Base-by-base conservation (phyloP, 2,888 invertebrate genomes). In the Melanargia galathea region DNA sequence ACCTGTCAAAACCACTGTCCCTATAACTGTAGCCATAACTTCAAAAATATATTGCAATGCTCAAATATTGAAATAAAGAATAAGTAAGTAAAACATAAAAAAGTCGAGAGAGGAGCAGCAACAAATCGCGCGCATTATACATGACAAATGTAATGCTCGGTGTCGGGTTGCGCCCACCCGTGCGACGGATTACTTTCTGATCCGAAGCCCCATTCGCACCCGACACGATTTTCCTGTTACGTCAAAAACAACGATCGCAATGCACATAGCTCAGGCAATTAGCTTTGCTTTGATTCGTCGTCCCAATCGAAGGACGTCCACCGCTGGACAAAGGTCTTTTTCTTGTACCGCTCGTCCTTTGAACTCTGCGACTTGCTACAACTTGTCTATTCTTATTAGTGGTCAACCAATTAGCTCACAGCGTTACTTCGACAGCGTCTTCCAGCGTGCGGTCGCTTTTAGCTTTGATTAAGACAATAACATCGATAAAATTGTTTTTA, bases 121-220 rank as follows among this genome's bases (percentile, higher is more conserved):
- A 90, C 90, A 91, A 91, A 91, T 91, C 90, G 90, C 89, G 83
- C 83, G 90, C 88, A 90, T 91, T 90, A 89, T 87, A 87, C 88
- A 90, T 90, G 91, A 91, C 91, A 91, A 91, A 91, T 90, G 90
- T 89, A 86, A 87, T 84, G 84, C 79, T 81, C 83, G 86, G 89
- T 90, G 90, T 90, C 78, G 77, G 75, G 78, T 90, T 86, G 84
- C 89, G 90, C 80, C 89, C 90, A 89, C 91, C 89, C 90, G 78
- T 74, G 75, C 75, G 75, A 72, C 75, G 78, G 78, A 89, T 90
- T 90, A 90, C 86, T 86, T 87, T 87, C 67, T 48, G 24, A 33
- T 49, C 8, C 56, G 46, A 46, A 55, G 54, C 40, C 35, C 64
- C 61, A 48, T 48, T 38, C 30, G 51, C 61, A 33, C 20, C 22